phyloP scores from a whole-genome alignment of 2,113 vertebrate genomes.

The Podarcis cretensis region DNA sequence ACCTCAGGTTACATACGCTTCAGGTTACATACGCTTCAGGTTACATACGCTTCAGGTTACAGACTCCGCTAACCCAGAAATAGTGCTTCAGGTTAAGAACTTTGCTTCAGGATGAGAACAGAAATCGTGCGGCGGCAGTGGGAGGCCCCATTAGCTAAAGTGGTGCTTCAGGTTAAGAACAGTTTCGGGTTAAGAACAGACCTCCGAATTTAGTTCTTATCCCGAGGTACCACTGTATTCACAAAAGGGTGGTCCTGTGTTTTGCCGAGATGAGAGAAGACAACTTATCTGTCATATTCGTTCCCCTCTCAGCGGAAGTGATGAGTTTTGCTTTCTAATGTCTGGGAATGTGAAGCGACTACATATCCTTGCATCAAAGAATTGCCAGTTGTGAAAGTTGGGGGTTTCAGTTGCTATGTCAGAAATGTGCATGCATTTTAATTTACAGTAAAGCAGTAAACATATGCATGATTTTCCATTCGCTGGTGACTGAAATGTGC shows the following conservation, averaged over 20 bases:
- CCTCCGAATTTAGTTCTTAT: no score
- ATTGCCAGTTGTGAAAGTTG: conserved; percentile 5
- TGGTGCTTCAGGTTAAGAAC: no score
- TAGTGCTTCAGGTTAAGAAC: no score
- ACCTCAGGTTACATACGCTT: no score
- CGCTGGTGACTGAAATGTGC: conserved; percentile 11
- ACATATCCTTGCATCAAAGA: not conserved
- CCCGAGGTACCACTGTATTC: not conserved
- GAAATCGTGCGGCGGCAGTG: no score
- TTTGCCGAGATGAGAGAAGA: not conserved
- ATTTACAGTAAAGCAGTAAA: conserved; percentile 41
- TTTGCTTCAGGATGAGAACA: no score
- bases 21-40: no score
- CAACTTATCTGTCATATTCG: not conserved
- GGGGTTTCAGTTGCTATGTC: not conserved
- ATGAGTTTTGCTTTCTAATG: not conserved
- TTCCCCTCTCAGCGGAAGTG: conserved; percentile 12
- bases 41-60: no score
- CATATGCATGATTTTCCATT: not conserved
- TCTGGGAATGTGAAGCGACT: conserved; percentile 19
- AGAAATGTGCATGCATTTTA: conserved; percentile 24
- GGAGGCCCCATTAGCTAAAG: no score
- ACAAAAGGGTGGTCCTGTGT: not conserved
- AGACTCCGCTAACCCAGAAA: no score
- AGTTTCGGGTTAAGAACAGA: no score